A percentile compares a stretch with the other conserved stretches of the same genome.
Conservation (phyloP, 2,113 vertebrate genomes). For the Pedionomus torquatus region DNA sequence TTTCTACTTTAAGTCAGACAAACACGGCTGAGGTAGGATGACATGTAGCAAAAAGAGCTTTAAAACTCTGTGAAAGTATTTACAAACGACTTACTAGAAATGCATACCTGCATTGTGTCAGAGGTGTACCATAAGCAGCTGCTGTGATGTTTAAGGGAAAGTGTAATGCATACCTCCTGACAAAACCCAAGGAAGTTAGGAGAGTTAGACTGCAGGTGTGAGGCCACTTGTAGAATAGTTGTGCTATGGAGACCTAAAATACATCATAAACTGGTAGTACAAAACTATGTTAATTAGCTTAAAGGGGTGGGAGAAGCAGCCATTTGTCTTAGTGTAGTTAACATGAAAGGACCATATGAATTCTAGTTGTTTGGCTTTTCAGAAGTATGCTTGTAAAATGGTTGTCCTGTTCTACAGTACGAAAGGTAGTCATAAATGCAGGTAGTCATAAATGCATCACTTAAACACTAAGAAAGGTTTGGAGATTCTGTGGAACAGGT, state of each 20-base stretch:
- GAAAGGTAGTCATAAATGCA: not conserved
- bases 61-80: not conserved
- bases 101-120: not conserved
- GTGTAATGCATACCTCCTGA: not conserved
- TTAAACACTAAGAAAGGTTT: not conserved
- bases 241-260: not conserved
- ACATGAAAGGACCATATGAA: fast-evolving
- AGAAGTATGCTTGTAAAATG: not conserved
- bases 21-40: not conserved
- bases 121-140: not conserved
- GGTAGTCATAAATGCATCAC: fast-evolving
- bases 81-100: not conserved
- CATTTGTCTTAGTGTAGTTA: not conserved
- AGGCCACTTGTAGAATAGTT: not conserved
- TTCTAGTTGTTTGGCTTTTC: not conserved
- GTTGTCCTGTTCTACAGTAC: fast-evolving
- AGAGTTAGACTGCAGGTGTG: not conserved
- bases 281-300: not conserved
- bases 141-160: not conserved
- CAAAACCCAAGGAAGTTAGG: not conserved
- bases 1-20: not conserved
- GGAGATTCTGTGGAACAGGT: not conserved
- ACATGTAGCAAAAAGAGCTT: not conserved
- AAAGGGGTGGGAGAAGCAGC: not conserved
- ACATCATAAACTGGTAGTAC: not conserved